Conservation (phyloP, 2,888 invertebrate genomes). For the Tridacna crocea region DNA sequence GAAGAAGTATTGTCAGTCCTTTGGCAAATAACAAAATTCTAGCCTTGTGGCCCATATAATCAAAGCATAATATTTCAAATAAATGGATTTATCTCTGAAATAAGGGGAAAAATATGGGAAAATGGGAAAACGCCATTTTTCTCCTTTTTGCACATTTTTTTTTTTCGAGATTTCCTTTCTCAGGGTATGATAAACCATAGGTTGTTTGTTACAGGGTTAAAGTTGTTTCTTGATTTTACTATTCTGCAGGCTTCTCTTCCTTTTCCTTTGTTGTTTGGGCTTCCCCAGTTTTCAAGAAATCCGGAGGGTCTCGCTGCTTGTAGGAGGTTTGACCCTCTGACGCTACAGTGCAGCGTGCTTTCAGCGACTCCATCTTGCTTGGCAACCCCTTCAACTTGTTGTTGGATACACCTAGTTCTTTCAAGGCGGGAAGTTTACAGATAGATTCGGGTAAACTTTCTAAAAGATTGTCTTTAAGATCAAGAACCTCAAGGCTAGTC, state of each 20-base stretch:
- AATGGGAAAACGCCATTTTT: too few relatives aligned
- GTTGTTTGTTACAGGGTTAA: too few relatives aligned
- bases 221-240: not conserved
- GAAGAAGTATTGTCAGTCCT: too few relatives aligned
- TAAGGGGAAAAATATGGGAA: too few relatives aligned
- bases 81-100: too few relatives aligned
- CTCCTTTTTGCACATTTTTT: too few relatives aligned
- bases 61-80: too few relatives aligned
- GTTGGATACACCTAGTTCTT: constrained; percentile 78
- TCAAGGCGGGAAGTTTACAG: constrained; percentile 77
- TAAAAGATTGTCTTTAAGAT: constrained; percentile 93
- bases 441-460: constrained; percentile 81
- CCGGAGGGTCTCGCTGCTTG: constrained; percentile 79
- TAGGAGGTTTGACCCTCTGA: constrained; percentile 74
- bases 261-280: constrained; percentile 70
- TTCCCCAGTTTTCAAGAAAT: constrained; percentile 70
- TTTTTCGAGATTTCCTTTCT: too few relatives aligned
- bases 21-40: too few relatives aligned
- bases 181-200: too few relatives aligned
- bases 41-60: too few relatives aligned
- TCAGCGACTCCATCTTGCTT: constrained; percentile 72
- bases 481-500: constrained; percentile 88
- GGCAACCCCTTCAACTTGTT: constrained; percentile 80
- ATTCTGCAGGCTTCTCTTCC: constrained; percentile 21
- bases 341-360: constrained; percentile 64